Base-by-base conservation (phyloP, 2,888 invertebrate species). In the Cheilosia urbana region DNA sequence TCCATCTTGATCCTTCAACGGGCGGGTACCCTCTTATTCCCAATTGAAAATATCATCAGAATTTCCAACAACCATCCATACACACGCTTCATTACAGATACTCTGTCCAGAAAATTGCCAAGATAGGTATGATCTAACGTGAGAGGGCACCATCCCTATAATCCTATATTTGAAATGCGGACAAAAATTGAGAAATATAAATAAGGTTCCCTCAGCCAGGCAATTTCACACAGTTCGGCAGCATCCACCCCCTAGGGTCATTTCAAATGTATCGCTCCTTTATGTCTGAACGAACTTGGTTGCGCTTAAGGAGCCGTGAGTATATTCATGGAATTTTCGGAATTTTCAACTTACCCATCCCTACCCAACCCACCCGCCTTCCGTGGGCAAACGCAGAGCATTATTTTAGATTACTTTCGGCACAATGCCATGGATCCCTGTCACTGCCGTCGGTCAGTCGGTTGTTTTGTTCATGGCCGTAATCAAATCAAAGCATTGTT, bases 401-500 rank as follows among this genome's bases (percentile, higher is more conserved):
- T 79, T 75, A 84, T 78, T 84, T 84, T 58, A 71, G 79, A 79
- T 84, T 84, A 84, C 79, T 55, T 76, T 84, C 57, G 68, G 47
- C 42, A 42, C 55, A 24, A 42, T 62, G 58, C 58, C 69, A 34
- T 19, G 0, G 40, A 60, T 19, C 27, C n/a, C 11, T 55, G n/a
- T 11, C 24, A 1, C 4, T 4, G 15, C 4, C 7, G 15, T 9
- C 47, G 2, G 17, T 17, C 19, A 21, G 42, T 72, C n/a, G 19
- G 11, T 34, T 11, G 27, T 30, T 66, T 27, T 30, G 55, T 30
- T 27, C 57, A 34, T 72, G 55, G 27, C 51, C 63, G 60, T 79
- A 84, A 84, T 84, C 84, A 79, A 84, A 76, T 84, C 79, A 79
- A 84, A 76, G 53, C 84, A 71, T 79, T 84, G 75, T 79, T 71